phyloP scores from a whole-genome alignment of 2,797 vertebrate species.

The Coregonus ussuriensis region DNA sequence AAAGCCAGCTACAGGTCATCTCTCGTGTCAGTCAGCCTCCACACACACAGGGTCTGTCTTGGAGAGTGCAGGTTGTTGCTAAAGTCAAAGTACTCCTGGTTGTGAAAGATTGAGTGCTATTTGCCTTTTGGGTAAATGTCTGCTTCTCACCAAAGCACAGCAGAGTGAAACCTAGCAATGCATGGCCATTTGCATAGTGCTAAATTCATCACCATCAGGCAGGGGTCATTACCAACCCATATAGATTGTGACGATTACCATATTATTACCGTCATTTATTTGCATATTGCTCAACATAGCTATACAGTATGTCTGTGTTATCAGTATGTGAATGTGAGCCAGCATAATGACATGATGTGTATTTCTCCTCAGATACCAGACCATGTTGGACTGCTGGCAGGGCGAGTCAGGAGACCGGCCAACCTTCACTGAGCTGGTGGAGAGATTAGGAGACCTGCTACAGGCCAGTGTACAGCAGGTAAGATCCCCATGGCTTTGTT shows the following conservation, averaged over 20 bases:
- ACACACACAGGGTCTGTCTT: conserved; percentile 3
- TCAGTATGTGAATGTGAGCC: neutral
- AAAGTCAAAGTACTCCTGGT: conserved; percentile 5
- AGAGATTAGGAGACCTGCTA: conserved; percentile 87
- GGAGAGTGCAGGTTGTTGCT: neutral
- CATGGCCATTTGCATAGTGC: too few relatives aligned
- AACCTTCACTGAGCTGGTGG: conserved; percentile 88
- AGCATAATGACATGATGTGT: conserved; percentile 32
- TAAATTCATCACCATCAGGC: neutral
- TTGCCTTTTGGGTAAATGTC: too few relatives aligned
- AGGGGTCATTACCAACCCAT: neutral
- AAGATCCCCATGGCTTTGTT: conserved; percentile 22
- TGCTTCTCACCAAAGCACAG: neutral
- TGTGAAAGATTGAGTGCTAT: conserved; percentile 7
- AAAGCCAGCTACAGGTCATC: conserved; percentile 43
- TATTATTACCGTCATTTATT: too few relatives aligned
- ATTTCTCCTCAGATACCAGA: conserved; percentile 82
- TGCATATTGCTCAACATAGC: neutral
- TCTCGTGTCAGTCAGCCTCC: neutral
- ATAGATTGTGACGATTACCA: too few relatives aligned
- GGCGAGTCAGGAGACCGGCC: conserved; percentile 82
- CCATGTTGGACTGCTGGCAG: conserved; percentile 94
- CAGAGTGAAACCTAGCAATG: neutral
- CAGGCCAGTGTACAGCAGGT: conserved; percentile 94
- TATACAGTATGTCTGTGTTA: conserved; percentile 2